phyloP scores from a whole-genome alignment of 2,888 invertebrate species.

The Drosophila longiperda region DNA sequence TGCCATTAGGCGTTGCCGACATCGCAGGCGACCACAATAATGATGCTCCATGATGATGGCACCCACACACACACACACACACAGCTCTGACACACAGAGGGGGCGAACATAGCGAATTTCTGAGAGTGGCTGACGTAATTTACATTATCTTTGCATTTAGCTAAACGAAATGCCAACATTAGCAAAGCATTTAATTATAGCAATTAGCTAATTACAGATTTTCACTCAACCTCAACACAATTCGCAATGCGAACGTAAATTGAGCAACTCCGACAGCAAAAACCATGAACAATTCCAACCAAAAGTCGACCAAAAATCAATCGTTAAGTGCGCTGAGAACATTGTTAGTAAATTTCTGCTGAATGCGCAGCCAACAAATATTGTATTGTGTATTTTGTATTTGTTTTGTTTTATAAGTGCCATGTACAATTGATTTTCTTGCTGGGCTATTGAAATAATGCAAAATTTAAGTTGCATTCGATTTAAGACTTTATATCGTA shows the following conservation, averaged over 20 bases:
- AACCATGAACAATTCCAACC: constrained; percentile 12
- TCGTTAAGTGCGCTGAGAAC: constrained; percentile 41
- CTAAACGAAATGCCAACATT: constrained; percentile 75
- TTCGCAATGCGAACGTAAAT: constrained; percentile 47
- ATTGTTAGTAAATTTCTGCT: constrained; percentile 39
- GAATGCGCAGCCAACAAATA: constrained; percentile 34
- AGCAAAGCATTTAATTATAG: constrained; percentile 80
- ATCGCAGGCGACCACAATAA: constrained; percentile 69
- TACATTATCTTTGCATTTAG: constrained; percentile 75
- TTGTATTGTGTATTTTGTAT: constrained; percentile 24
- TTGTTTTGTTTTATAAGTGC: constrained; percentile 2
- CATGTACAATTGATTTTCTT: constrained; percentile 39
- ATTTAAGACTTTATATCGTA: constrained; percentile 36
- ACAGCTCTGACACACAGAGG: neutral
- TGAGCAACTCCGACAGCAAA: constrained; percentile 32
- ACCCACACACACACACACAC: constrained; percentile 18
- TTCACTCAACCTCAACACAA: constrained; percentile 50
- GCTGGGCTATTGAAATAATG: constrained; percentile 35
- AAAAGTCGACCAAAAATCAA: constrained; percentile 60
- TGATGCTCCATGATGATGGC: constrained; percentile 63
- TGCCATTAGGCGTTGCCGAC: constrained; percentile 68
- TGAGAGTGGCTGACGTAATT: constrained; percentile 56
- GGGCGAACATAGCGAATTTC: neutral
- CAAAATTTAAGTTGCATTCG: constrained; percentile 39
- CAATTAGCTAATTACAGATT: constrained; percentile 82